Evolutionary conservation across 2,888 invertebrate species (phyloP), one percentile per base, ranked within the genome.

Genomic region (Scaptodrosophila latifasciaeformis): DNA sequence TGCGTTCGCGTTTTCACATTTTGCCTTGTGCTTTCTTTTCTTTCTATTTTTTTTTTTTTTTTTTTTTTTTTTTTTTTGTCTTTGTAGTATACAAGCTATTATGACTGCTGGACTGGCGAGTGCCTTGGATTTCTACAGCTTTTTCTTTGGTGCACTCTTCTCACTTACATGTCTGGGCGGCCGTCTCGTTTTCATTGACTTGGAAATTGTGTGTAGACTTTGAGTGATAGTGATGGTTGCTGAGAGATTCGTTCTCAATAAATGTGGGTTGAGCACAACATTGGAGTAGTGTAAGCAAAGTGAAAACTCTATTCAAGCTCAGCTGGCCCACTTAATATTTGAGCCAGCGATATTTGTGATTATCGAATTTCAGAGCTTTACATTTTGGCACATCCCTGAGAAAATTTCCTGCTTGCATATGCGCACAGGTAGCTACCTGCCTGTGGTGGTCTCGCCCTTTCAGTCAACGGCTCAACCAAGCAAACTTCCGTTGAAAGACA

Each of bases 21-120:
- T 78, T 80, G 75, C 78, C 74, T 78, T 80, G 79, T 78, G 72
- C 70, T 67, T 76, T 78, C 80, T 79, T 79, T 75, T 74, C 72
- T 79, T 75, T 75, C 54, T 61, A 53, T 31, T 80, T 80, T 74
- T 78, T 75, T 77, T 77, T 9, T 80, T 78, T 78, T 78, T 75
- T 77, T 77, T 70, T 68, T 79, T 79, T 80, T 74, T 74, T 74
- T 77, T 76, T 74, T 74, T 74, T 53, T 59, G 56, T 30, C 18
- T 29, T 3, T 12, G 37, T 39, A n/a, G 35, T n/a, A n/a, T n/a
- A n/a, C n/a, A n/a, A n/a, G n/a, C n/a, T n/a, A n/a, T n/a, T n/a
- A n/a, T n/a, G n/a, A n/a, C n/a, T n/a, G n/a, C n/a, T n/a, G n/a
- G n/a, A n/a, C 37, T 12, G 9, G 13, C 59, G 35, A 17, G 45